These are phyloP conservation scores for Portunus trituberculatus DNA, from an alignment of 1,140 invertebrate genomes.

Conservation along the genomic window DNA sequence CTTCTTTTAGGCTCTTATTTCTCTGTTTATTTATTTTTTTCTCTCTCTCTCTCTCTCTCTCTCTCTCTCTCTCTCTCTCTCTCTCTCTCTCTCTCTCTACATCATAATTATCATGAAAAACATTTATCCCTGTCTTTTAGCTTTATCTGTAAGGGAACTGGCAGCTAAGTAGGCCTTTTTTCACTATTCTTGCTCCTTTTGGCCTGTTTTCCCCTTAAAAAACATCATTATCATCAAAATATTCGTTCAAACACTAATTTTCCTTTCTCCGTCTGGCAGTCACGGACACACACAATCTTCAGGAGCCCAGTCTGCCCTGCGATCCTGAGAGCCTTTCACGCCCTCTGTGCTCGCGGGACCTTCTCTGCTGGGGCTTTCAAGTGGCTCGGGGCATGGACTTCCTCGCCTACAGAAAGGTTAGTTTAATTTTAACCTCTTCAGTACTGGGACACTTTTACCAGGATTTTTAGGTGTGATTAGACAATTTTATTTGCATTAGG, in stretches of 20 bases:
- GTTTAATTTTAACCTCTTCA: background rate
- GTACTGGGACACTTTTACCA: background rate
- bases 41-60: background rate
- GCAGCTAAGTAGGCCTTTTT: too few relatives aligned
- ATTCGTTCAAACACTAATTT: too few relatives aligned
- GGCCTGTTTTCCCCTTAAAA: too few relatives aligned
- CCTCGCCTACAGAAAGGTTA: constrained; percentile 79
- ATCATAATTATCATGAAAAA: too few relatives aligned
- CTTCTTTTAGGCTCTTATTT: background rate
- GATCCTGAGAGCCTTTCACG: background rate
- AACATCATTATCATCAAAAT: too few relatives aligned
- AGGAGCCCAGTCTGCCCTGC: background rate
- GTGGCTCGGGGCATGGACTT: constrained; percentile 77
- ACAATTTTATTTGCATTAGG: background rate
- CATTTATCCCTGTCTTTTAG: too few relatives aligned
- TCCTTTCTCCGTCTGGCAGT: background rate
- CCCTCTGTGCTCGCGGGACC: constrained; percentile 63
- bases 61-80: background rate
- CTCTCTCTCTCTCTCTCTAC: background rate
- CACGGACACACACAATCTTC: constrained; percentile 43
- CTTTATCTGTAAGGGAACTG: too few relatives aligned
- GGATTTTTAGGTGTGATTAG: background rate
- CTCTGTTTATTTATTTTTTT: too few relatives aligned
- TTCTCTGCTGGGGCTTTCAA: constrained; percentile 77
- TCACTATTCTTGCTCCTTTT: too few relatives aligned